A percentile compares a stretch with the other conserved stretches of the same genome.
These are phyloP conservation scores for Drosophila nr. perissopoda DNA, from an alignment of 2,888 invertebrate genomes.

Conservation along the genomic window DNA sequence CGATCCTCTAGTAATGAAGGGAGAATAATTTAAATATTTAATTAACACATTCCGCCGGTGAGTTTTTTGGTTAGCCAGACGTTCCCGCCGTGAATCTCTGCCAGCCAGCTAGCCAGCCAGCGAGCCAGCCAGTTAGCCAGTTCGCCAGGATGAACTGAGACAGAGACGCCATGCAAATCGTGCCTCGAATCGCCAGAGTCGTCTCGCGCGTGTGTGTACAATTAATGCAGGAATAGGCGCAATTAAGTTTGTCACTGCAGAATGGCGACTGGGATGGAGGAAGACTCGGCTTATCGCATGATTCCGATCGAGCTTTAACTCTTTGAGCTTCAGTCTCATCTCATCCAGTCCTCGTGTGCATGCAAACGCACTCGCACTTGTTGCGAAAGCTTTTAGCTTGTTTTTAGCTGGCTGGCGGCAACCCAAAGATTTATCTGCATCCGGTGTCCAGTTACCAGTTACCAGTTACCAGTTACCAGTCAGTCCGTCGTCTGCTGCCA, in stretches of 20 bases:
- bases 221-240: slow-evolving; percentile 81
- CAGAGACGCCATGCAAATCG: slow-evolving; percentile 68
- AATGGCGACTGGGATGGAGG: slow-evolving; percentile 4
- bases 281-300: slow-evolving; percentile 67
- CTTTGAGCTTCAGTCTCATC: slow-evolving; percentile 28
- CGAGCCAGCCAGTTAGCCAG: not conserved
- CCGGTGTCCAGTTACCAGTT: slow-evolving; percentile 79
- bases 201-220: slow-evolving; percentile 76
- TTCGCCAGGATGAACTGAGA: slow-evolving; percentile 5
- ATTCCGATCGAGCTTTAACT: slow-evolving; percentile 79
- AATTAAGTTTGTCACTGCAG: slow-evolving; percentile 77
- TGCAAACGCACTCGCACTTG: slow-evolving; percentile 62
- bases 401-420: slow-evolving; percentile 56
- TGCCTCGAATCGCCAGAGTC: slow-evolving; percentile 37
- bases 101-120: not conserved
- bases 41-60: slow-evolving; percentile 75
- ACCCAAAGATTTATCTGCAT: slow-evolving; percentile 78
- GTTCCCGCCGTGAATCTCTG: slow-evolving; percentile 27
- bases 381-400: slow-evolving; percentile 54
- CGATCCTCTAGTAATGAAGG: slow-evolving; percentile 48
- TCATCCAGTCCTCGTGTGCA: slow-evolving; percentile 36
- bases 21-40: slow-evolving; percentile 77
- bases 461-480: slow-evolving; percentile 71
- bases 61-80: slow-evolving; percentile 17
- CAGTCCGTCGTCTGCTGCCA: slow-evolving; percentile 25